Conservation (phyloP, 92 coral and sea anemone genomes). For the Ricordea florida region DNA sequence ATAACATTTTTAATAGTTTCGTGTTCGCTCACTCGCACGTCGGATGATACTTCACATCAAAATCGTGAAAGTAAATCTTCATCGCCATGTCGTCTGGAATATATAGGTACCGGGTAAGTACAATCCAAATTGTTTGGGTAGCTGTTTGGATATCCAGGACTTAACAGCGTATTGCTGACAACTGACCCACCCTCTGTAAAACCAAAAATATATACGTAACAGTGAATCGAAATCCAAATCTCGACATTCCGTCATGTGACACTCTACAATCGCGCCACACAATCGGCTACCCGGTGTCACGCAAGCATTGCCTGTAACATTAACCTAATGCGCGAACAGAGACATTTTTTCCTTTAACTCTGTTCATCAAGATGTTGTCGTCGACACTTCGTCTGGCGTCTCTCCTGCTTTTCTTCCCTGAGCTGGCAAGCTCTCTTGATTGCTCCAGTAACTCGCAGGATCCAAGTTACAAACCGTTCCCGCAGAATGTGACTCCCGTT, state of each 20-base stretch:
- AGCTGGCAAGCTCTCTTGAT: constrained; percentile 11
- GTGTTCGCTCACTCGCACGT: too few relatives aligned
- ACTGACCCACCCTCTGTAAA: constrained; percentile 1
- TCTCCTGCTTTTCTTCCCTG: too few relatives aligned
- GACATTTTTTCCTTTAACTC: too few relatives aligned
- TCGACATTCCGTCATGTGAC: too few relatives aligned
- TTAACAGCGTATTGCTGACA: not conserved
- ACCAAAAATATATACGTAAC: not conserved
- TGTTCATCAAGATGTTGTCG: too few relatives aligned
- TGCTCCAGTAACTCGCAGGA: constrained; percentile 36
- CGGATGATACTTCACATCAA: not conserved
- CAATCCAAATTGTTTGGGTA: not conserved
- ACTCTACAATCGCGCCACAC: too few relatives aligned
- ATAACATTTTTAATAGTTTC: too few relatives aligned
- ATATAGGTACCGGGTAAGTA: not conserved
- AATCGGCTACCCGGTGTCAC: too few relatives aligned
- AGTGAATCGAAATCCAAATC: too few relatives aligned
- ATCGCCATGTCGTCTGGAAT: not conserved
- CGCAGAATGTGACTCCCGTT: constrained; percentile 15
- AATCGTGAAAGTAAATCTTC: not conserved
- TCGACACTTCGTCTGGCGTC: too few relatives aligned
- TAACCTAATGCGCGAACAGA: too few relatives aligned
- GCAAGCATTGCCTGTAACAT: too few relatives aligned
- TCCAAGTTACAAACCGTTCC: constrained; percentile 15
- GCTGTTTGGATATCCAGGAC: constrained; percentile 1